Percentiles rank a stretch among this genome's conserved stretches.
These are phyloP conservation scores for Rhizomys pruinosus DNA, from an alignment of 2,113 vertebrate genomes.

Conservation along the genomic window DNA sequence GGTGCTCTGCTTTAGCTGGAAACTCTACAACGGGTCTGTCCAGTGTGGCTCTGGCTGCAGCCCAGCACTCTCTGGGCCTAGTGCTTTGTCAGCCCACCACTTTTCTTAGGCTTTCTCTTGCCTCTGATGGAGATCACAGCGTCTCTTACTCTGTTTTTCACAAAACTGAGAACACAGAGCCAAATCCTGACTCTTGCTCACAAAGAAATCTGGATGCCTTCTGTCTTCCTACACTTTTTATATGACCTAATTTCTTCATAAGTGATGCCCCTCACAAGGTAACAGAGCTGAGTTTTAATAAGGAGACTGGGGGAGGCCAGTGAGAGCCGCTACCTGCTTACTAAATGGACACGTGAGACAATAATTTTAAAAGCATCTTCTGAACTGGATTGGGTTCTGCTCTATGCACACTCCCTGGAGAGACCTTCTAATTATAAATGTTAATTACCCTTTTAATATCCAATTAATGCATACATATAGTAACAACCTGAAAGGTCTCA, in stretches of 20 bases:
- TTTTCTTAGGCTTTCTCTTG: neutral
- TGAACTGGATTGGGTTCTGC: neutral
- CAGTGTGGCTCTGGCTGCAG: accelerated
- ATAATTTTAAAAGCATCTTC: neutral
- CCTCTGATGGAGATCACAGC: neutral
- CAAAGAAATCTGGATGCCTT: neutral
- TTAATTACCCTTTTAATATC: neutral
- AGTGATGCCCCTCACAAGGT: neutral
- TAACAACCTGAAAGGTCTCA: neutral
- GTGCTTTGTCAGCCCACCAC: neutral
- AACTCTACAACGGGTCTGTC: neutral
- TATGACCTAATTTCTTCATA: neutral
- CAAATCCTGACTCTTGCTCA: neutral
- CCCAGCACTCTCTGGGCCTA: neutral
- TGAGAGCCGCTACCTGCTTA: neutral
- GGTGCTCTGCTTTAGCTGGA: accelerated
- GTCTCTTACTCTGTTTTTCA: neutral
- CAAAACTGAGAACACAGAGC: neutral
- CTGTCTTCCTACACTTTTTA: neutral
- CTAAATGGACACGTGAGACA: neutral
- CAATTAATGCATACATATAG: neutral
- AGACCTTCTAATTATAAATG: neutral
- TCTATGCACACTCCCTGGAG: neutral
- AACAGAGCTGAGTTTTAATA: neutral
- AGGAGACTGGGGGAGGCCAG: accelerated